Evolutionary conservation across 2,113 vertebrate species (phyloP), one percentile per base, ranked within the genome.

Genomic region (Sialia sialis): DNA sequence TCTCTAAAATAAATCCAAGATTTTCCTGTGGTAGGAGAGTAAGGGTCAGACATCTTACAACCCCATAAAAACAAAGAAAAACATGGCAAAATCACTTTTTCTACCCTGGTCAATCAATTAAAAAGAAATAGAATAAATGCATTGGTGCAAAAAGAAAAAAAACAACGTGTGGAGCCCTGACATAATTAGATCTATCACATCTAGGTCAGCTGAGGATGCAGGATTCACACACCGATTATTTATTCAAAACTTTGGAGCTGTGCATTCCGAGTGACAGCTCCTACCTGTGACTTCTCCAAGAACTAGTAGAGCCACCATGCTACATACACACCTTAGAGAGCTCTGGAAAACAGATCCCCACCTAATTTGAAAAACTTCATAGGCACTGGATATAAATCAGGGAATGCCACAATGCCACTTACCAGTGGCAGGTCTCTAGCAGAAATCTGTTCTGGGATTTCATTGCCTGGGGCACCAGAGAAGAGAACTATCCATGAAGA

Each of bases 111-210:
- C 39, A 22, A 48, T 48, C 48, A 48, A 48, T 51, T 51, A 27
- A 80, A 85, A 72, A 46, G 12, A 91, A 81, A 84, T 2, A 51
- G 29, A 74, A 58, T 9, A 74, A 73, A 72, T 21, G 10, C 27
- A 76, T n/a, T 39, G 30, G 16, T 0, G 4, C 6, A 11, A 15
- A 59, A 74, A 23, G 16, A 18, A 26, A 14, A 11, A 5, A 10
- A 49, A 76, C 46, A 41, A 29, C 56, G 41, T 72, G 38, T 4
- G 3, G 23, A 80, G 16, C 20, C 44, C 20, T 95, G 87, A 93
- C 89, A 93, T 93, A 95, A 96, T 92, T 83, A 89, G 69, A 94
- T 85, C 60, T 66, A 96, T 80, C 84, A 92, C 80, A 96, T 83
- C 83, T 94, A 95, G 87, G 93, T 91, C 91, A 95, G 76, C 48